A percentile compares a stretch with the other conserved stretches of the same genome.
phyloP scores from a whole-genome alignment of 2,888 invertebrate species.

The Chymomyza caudatula region DNA sequence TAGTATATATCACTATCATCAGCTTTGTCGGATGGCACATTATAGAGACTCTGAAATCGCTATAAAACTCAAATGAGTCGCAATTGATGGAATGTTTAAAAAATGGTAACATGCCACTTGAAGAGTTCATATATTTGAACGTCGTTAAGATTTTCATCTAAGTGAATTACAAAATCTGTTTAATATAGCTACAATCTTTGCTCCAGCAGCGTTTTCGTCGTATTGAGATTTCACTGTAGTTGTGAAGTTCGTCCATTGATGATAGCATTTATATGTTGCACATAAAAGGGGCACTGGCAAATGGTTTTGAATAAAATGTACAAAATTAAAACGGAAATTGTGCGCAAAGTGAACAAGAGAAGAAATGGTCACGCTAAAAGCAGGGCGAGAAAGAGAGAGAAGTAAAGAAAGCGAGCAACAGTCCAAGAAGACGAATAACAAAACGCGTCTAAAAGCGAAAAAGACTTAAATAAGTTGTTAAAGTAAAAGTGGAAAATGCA shows the following conservation, averaged over 20 bases:
- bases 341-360: constrained; percentile 49
- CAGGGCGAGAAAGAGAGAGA: not conserved
- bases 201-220: no score
- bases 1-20: no score
- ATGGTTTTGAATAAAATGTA: constrained; percentile 63
- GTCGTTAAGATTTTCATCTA: no score
- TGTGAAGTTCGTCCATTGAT: no score
- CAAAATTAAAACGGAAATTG: constrained; percentile 71
- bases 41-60: no score
- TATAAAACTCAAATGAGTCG: no score
- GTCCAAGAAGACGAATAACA: not conserved
- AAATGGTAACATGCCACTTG: no score
- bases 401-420: not conserved
- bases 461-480: constrained; percentile 10
- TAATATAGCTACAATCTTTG: no score
- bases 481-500: constrained; percentile 2
- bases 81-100: no score
- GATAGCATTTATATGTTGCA: not conserved
- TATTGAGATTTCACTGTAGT: not conserved
- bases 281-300: constrained; percentile 9
- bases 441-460: constrained; percentile 6
- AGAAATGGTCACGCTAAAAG: not conserved
- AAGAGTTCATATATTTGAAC: no score
- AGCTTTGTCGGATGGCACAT: no score
- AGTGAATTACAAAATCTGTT: no score